Percentiles rank a stretch among this genome's conserved stretches.
Evolutionary conservation across 1,140 invertebrate species (phyloP).

Genomic region (Drosophila leontia): DNA sequence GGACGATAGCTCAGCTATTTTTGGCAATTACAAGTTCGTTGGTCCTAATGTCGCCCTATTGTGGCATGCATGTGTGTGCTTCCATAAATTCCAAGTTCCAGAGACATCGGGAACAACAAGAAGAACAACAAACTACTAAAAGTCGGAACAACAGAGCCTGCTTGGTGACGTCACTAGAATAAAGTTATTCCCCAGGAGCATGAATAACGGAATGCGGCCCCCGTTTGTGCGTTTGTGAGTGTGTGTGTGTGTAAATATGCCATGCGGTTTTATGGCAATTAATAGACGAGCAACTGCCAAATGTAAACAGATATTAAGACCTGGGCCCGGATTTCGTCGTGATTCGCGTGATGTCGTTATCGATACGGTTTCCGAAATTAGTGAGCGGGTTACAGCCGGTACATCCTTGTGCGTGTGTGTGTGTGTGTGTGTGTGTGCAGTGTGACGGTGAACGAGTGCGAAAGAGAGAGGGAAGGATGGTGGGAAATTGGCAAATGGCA

Average conservation of each 20-base stretch:
- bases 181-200: conserved; percentile 10
- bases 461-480: background rate
- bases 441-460: background rate
- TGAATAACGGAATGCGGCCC: conserved; percentile 3
- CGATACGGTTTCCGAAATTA: conserved; percentile 19
- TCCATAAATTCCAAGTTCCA: conserved; percentile 18
- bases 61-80: conserved; percentile 1
- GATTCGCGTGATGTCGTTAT: conserved; percentile 8
- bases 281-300: background rate
- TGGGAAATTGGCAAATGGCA: conserved; percentile 21
- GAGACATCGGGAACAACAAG: conserved; percentile 25
- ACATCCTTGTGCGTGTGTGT: background rate
- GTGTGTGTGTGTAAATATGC: background rate
- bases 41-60: conserved; percentile 33
- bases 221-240: background rate
- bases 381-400: conserved; percentile 28
- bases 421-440: background rate
- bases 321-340: conserved; percentile 10
- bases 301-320: conserved; percentile 21
- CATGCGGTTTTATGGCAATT: conserved; percentile 11
- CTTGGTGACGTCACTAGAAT: conserved; percentile 41
- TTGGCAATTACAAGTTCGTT: conserved; percentile 62
- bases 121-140: conserved; percentile 6
- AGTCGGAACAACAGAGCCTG: conserved; percentile 14
- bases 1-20: conserved; percentile 26